Evolutionary conservation across 2,888 invertebrate species (phyloP).

Genomic region (Tiliacea aurago): DNA sequence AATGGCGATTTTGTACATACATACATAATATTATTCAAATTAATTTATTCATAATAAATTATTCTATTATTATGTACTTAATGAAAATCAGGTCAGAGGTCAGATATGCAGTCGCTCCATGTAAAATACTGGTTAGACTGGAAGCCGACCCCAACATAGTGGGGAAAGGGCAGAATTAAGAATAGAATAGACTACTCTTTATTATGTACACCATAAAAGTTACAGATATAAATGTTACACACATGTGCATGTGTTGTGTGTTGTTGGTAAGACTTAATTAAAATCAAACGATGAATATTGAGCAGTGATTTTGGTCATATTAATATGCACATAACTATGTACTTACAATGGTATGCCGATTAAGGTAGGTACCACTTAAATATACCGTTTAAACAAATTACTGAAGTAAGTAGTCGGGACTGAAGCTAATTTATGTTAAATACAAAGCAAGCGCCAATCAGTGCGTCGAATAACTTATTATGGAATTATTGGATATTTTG

Average conservation of each 20-base stretch:
- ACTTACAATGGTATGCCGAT: not conserved
- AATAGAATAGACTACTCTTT: no score
- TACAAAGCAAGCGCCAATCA: slow-evolving; percentile 5
- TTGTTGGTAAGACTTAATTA: no score
- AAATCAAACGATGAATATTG: slow-evolving; percentile 7
- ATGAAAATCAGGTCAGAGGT: not conserved
- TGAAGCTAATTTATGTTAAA: slow-evolving; percentile 7
- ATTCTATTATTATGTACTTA: not conserved
- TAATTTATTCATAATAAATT: not conserved
- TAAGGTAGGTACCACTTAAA: slow-evolving; percentile 3
- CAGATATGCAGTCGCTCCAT: not conserved
- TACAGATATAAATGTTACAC: no score
- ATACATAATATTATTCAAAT: slow-evolving; percentile 5
- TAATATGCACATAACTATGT: not conserved
- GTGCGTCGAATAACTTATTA: not conserved
- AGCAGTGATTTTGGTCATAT: not conserved
- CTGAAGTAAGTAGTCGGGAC: slow-evolving; percentile 6
- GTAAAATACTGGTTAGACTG: not conserved
- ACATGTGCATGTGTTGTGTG: no score
- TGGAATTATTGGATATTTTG: not conserved
- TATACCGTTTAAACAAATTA: slow-evolving; percentile 11
- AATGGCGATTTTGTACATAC: not conserved
- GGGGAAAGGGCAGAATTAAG: not conserved
- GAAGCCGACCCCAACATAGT: not conserved
- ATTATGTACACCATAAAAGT: no score